Conservation (phyloP, 2,888 invertebrate species). For the Aleiodes testaceus region DNA sequence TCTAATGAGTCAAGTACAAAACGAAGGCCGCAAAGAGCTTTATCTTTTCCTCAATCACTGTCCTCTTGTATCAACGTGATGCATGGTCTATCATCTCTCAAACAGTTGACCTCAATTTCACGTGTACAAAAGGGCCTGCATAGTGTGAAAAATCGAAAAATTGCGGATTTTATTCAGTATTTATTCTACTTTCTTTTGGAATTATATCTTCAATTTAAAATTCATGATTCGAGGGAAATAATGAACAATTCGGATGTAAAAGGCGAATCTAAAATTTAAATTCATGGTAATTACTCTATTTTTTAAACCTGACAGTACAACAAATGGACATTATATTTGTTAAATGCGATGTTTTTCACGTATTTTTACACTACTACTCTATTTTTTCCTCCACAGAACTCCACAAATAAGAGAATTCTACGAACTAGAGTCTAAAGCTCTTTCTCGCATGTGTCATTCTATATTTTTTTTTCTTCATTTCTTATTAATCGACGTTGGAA, state of each 20-base stretch:
- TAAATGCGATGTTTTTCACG: too few species aligned
- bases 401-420: background rate
- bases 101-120: constrained; percentile 20
- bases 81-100: constrained; percentile 20
- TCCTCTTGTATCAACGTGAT: constrained; percentile 50
- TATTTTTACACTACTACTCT: background rate
- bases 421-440: background rate
- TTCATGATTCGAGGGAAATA: too few species aligned
- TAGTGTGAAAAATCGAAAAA: too few species aligned
- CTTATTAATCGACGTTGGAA: constrained; percentile 23
- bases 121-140: too few species aligned
- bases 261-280: too few species aligned
- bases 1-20: constrained; percentile 47
- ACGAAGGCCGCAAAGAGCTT: constrained; percentile 47
- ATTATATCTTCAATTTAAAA: too few species aligned
- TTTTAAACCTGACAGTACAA: too few species aligned
- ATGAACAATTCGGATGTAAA: too few species aligned
- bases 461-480: constrained; percentile 11
- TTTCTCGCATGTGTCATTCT: background rate
- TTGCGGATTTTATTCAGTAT: too few species aligned
- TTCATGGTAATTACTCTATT: too few species aligned
- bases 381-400: background rate
- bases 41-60: constrained; percentile 58
- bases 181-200: too few species aligned
- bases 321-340: too few species aligned